Base-by-base conservation (phyloP, 2,797 vertebrate species). In the Lutra lutra region DNA sequence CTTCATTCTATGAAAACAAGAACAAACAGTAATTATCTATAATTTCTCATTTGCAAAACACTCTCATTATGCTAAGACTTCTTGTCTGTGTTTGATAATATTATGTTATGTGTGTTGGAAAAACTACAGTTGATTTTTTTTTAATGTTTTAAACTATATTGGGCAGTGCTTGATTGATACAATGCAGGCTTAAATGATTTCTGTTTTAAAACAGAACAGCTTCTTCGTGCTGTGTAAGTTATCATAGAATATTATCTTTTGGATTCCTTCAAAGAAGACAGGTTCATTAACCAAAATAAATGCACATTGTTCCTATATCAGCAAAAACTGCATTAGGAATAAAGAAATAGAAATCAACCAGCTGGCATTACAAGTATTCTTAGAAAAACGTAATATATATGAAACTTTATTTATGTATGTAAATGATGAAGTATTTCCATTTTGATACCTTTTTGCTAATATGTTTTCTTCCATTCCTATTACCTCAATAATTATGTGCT, bases 31-130 rank as follows among this genome's bases (percentile, higher is more conserved):
- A 97, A 89, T 97, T 97, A 88, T 79, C 97, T 98, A 87, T 94
- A 95, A 79, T 96, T 97, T 97, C 98, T 98, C 11, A 70, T 98
- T 98, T 98, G 96, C 64, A 51, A 97, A 98, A 95, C 78, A 85
- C 23, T 96, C 48, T 96, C 95, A 97, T 98, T 97, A 98, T 97
- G 94, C 95, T 94, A 97, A 97, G 97, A 96, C 91, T 98, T 91
- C 97, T 98, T 98, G 97, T 98, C 97, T 97, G 46, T 95, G 70
- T 98, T 98, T 92, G 95, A 98, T 98, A 97, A 95, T 97, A 96
- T 94, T 96, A 93, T 95, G 86, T 94, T 97, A 68, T 92, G 79
- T 83, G 56, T 97, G 86, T 85, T 96, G 40, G 83, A 97, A 96
- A 96, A 95, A 86, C 32, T 38, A 88, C 62, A 85, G 62, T 20